Base-by-base conservation (phyloP, 2,888 invertebrate species). In the Melieria picta region DNA sequence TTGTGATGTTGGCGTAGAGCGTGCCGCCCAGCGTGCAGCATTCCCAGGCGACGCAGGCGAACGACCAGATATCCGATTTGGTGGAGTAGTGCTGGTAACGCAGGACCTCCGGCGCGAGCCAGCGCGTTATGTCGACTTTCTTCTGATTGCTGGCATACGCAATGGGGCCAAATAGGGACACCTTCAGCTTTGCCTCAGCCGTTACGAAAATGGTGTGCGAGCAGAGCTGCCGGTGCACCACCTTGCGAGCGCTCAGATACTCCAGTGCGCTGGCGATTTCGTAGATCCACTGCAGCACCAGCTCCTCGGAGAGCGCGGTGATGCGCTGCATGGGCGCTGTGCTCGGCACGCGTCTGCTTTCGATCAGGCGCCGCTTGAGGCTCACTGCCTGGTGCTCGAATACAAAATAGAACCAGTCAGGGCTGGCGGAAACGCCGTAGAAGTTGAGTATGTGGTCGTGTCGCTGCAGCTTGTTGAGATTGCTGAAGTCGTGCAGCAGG, bases 21-120 rank as follows among this genome's bases (percentile, higher is more conserved):
- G 95, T 95, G 1, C 91, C 95, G 52, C 93, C 95, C 81, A 95
- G 87, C 5, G 93, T 91, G 77, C 93, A 89, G 73, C 93, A 91
- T 86, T 96, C 96, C 95, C 95, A 96, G 74, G 95, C 87, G 10
- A 95, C 84, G 73, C 94, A 91, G 0, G 93, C 95, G 84, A 92
- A 94, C 0, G 94, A 93, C 95, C 95, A 96, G 5, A 94, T 90
- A 80, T 95, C 94, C 69, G 93, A 93, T 80, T 93, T 92, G 5
- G 89, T 87, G n/a, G 91, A 91, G 77, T 90, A 91, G 64, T 91
- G 90, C 65, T 91, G 91, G 79, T 91, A 91, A 47, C 91, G 90
- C 75, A 95, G 88, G 79, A 93, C 91, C 85, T 96, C 96, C 43
- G 92, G 90, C 0, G 95, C 92, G 7, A 91, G 91, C 95, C 95